Evolutionary conservation across 1,140 invertebrate genomes (phyloP).

Genomic region (Drosophila mayri): DNA sequence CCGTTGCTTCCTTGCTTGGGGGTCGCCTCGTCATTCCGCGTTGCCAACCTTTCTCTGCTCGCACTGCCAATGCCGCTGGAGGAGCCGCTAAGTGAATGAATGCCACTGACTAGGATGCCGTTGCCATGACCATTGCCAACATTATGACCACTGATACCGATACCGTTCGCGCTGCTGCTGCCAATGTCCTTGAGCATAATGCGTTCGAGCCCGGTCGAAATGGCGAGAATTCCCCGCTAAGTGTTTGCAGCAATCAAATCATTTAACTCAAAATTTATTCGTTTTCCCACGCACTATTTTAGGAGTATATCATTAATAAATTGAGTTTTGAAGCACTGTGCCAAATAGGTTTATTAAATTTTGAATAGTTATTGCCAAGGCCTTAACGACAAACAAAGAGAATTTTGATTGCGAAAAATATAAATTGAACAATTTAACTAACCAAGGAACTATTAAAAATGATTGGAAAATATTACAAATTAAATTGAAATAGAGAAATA

Average conservation of each 20-base stretch:
- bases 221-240: conserved; percentile 25
- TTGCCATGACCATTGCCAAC: conserved; percentile 58
- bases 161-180: conserved; percentile 31
- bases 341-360: neutral
- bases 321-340: neutral
- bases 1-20: conserved; percentile 29
- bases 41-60: conserved; percentile 52
- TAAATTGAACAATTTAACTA: neutral
- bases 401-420: neutral
- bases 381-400: neutral
- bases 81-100: conserved; percentile 27
- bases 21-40: conserved; percentile 44
- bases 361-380: neutral
- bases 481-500: too few relatives aligned
- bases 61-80: conserved; percentile 47
- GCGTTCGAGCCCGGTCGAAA: conserved; percentile 39
- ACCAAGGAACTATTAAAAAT: neutral
- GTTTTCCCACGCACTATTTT: conserved; percentile 5
- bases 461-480: neutral
- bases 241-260: conserved; percentile 3
- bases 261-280: conserved; percentile 8
- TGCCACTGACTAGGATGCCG: conserved; percentile 43
- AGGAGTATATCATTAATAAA: too few relatives aligned
- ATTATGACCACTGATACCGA: conserved; percentile 43
- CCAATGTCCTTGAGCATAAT: conserved; percentile 65